Evolutionary conservation across 1,140 invertebrate species (phyloP), one percentile per base, ranked within the genome.

Genomic region (Ips typographus): DNA sequence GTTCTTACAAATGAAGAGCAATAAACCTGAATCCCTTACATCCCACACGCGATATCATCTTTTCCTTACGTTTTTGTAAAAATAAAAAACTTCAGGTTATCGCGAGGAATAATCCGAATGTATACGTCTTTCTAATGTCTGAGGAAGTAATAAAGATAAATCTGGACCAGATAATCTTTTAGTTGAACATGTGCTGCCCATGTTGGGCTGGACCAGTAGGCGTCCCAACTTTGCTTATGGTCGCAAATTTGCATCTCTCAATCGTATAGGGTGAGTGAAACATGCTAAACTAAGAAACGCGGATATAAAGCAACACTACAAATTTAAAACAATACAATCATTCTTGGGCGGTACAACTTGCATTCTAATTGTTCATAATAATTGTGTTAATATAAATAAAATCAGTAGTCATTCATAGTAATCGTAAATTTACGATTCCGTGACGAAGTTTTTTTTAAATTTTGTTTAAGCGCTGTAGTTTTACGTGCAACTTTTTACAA

Each of bases 121-220:
- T 59, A 67, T 68, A 62, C 57, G 67, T 63, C 67, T 68, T 68
- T 41, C 59, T 68, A 68, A 68, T 61, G 58, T 57, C 60, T 57
- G 60, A 68, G 67, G 67, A 68, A 62, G 67, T 68, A 68, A 68
- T 68, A 68, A 68, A 68, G 67, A 68, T 68, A 68, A 68, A 68
- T 68, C 60, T 68, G 67, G 67, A 68, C 67, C 67, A 68, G 67
- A 68, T 68, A 62, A 68, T 68, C 67, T 68, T 68, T 68, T 53
- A 62, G 59, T 2, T 57, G 49, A 62, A 68, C 67, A 68, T 68
- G 67, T 68, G 67, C 67, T 68, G 67, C 51, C 67, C 67, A 68
- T 68, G 67, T 68, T 62, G 59, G 67, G 67, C 49, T 57, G 67
- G 42, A 62, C 67, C 67, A 68, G 67, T 68, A 68, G 67, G 67